Percentiles rank a stretch among this genome's conserved stretches.
Evolutionary conservation across 2,113 vertebrate species (phyloP).

Genomic region (Callorhinus ursinus): DNA sequence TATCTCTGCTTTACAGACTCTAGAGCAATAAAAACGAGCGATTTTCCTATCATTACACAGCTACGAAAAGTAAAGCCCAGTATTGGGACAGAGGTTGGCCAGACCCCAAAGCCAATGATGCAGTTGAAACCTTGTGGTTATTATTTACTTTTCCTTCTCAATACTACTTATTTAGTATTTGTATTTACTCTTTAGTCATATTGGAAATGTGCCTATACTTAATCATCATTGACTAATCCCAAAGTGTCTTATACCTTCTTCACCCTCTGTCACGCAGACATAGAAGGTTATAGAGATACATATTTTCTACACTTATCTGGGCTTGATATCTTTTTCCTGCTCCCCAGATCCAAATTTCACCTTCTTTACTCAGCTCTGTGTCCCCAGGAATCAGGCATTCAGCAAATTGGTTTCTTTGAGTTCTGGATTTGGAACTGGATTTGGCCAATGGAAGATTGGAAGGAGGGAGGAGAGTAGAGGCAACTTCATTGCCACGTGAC

Average conservation of each 20-base stretch:
- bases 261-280: not conserved
- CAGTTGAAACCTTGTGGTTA: not conserved
- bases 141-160: not conserved
- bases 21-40: not conserved
- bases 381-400: not conserved
- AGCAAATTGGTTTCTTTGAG: not conserved
- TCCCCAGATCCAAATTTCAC: not conserved
- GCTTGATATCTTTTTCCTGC: not conserved
- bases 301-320: not conserved
- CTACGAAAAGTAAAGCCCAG: not conserved
- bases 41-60: not conserved
- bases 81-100: not conserved
- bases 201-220: not conserved
- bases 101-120: not conserved
- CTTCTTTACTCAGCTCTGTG: not conserved
- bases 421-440: not conserved
- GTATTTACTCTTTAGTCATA: not conserved
- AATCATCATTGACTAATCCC: not conserved
- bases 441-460: not conserved
- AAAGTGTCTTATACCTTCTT: not conserved
- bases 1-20: not conserved
- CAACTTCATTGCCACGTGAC: not conserved
- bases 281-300: not conserved
- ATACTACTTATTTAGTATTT: not conserved
- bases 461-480: not conserved